Conservation (phyloP, 2,113 vertebrate species). For the Silurus asotus region DNA sequence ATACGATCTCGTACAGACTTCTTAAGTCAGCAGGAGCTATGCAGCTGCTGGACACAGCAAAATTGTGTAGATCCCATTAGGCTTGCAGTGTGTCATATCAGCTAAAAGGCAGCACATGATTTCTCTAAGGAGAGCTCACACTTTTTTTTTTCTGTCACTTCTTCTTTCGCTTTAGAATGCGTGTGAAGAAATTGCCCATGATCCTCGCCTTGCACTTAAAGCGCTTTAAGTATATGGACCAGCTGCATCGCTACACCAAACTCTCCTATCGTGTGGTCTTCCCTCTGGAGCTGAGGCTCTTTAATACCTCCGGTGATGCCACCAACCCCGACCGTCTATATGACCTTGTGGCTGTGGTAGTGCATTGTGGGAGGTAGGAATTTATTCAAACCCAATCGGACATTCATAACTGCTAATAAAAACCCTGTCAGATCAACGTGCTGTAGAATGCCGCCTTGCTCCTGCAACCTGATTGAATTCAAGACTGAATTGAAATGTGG, state of each 20-base stretch:
- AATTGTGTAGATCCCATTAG: conserved; percentile 10
- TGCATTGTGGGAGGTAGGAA: conserved; percentile 89
- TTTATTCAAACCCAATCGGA: not conserved
- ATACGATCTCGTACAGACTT: not conserved
- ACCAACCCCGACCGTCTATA: conserved; percentile 91
- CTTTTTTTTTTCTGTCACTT: not conserved
- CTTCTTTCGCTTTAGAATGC: conserved; percentile 73
- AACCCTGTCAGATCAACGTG: not conserved
- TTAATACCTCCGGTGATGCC: conserved; percentile 92
- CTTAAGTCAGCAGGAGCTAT: not conserved
- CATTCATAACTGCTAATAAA: not conserved
- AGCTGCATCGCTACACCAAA: conserved; percentile 92
- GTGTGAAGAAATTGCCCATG: conserved; percentile 92
- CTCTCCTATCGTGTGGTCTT: conserved; percentile 92
- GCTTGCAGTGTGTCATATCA: not conserved
- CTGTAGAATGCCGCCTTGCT: not conserved
- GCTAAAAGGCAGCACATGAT: not conserved
- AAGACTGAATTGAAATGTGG: not conserved
- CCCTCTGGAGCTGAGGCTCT: conserved; percentile 88
- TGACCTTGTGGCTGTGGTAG: conserved; percentile 90
- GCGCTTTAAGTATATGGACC: conserved; percentile 95
- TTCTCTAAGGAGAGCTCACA: not conserved
- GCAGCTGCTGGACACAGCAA: conserved; percentile 3
- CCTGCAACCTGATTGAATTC: not conserved
- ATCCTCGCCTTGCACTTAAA: conserved; percentile 90